Base-by-base conservation (phyloP, 2,888 invertebrate genomes). In the Steromphala cineraria region DNA sequence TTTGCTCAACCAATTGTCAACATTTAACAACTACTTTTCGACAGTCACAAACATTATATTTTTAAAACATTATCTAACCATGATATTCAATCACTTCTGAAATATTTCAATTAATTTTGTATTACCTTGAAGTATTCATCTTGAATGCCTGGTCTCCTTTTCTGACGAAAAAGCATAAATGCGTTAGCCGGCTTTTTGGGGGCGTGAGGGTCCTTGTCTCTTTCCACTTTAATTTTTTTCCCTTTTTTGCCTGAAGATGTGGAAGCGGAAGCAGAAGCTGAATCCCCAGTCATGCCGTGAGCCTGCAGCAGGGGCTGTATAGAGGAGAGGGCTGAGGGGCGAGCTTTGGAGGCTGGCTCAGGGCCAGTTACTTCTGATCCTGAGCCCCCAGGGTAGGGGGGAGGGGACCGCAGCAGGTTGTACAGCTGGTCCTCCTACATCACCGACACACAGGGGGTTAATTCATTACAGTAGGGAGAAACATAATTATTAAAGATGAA, bases 131-230 rank as follows among this genome's bases (percentile, higher is more conserved):
- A 86, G 84, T 89, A 92, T 40, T 90, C 89, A 67, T 91, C 91
- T 76, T 90, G 89, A 28, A 92, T 85, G 31, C 82, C 78, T 5
- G 87, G 82, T 62, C 89, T 86, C 56, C 90, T 88, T 55, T 91
- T 89, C 67, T 91, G 89, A 85, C 90, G 90, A 80, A 91, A 92
- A 88, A 91, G 88, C 19, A 90, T 82, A 80, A 91, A 92, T 36
- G 91, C 91, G 87, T 91, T 91, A 15, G 88, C 88, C 7, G 90
- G 91, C 78, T 89, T 90, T 83, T 89, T 89, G 0, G 90, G 89
- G n/a, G 89, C 87, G 62, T 88, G 88, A 7, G 83, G 83, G 75
- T 87, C 87, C 79, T 86, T 86, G 8, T 86, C 88, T 81, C 84
- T 89, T 36, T 90, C 80, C 67, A 52, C n/a, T 40, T 82, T 82